Percentiles rank a stretch among this genome's conserved stretches.
These are phyloP conservation scores for Melieria crassipennis DNA, from an alignment of 2,888 invertebrate genomes.

Conservation along the genomic window DNA sequence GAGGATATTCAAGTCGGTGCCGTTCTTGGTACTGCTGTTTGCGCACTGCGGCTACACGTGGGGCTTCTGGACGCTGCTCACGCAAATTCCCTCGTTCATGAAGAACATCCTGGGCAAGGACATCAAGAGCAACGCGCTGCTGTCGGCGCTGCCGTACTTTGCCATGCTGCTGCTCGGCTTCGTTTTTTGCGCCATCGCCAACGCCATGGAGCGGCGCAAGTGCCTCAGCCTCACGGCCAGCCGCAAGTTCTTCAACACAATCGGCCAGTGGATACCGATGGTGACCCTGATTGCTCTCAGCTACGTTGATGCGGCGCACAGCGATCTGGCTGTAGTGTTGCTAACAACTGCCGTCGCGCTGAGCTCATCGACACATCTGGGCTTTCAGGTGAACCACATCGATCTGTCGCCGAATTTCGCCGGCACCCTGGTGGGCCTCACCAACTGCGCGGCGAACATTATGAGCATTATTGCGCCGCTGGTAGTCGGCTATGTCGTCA, in stretches of 20 bases:
- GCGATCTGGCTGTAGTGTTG: conserved; percentile 71
- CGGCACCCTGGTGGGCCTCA: conserved; percentile 83
- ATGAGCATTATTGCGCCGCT: conserved; percentile 83
- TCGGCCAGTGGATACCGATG: conserved; percentile 77
- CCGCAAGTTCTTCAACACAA: conserved; percentile 69
- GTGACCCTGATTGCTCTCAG: conserved; percentile 72
- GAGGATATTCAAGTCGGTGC: conserved; percentile 77
- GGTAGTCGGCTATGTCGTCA: conserved; percentile 75
- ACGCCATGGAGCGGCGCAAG: conserved; percentile 61
- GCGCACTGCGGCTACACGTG: conserved; percentile 79
- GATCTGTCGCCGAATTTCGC: conserved; percentile 87
- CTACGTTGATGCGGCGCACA: conserved; percentile 63
- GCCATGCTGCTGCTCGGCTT: conserved; percentile 79
- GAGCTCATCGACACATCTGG: conserved; percentile 79
- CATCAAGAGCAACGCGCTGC: conserved; percentile 75
- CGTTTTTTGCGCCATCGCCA: conserved; percentile 73
- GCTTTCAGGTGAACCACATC: conserved; percentile 84
- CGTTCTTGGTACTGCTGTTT: conserved; percentile 78
- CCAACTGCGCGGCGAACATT: conserved; percentile 79
- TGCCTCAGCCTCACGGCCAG: conserved; percentile 58
- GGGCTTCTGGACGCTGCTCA: conserved; percentile 86
- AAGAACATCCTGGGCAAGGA: conserved; percentile 76
- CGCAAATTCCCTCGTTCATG: conserved; percentile 85
- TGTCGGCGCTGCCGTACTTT: conserved; percentile 79
- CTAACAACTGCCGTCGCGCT: conserved; percentile 78